Evolutionary conservation across 2,113 vertebrate genomes (phyloP), one percentile per base, ranked within the genome.

Genomic region (Rynchops niger): DNA sequence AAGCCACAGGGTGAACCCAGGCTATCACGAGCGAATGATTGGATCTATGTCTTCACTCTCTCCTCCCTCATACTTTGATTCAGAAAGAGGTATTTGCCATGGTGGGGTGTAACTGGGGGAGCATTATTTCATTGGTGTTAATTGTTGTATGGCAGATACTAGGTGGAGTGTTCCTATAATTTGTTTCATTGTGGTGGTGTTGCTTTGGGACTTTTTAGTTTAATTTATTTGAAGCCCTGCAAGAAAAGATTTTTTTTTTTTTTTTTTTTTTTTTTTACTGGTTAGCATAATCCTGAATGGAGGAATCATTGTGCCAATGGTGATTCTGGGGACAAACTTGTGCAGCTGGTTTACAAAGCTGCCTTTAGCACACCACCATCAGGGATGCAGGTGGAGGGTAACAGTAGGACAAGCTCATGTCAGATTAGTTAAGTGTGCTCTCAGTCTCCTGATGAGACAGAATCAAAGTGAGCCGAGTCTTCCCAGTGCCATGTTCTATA

Each of bases 21-120:
- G 45, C 13, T 71, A 4, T 52, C 4, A 2, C 0, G 5, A 73
- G 26, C 0, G 15, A 10, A 22, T 56, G 5, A 4, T 22, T 80
- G 19, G 8, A 53, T 52, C 8, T 49, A 4, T 38, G 22, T 83
- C 43, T 52, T 82, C 32, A 38, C 52, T 66, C 17, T 42, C 15
- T 76, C 5, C 29, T 76, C 19, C 12, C 13, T 80, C 23, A 23
- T 21, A 25, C 30, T 61, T 79, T 26, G 21, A 34, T 66, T 70
- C 53, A 81, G 53, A 66, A 67, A 9, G 49, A 62, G 25, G 11
- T 77, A 2, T 73, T 84, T 77, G 81, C 30, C 7, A 5, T 15
- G 11, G 12, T 62, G 47, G 19, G 2, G 3, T 74, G 5, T 42
- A 30, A 38, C 2, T 15, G 36, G 4, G n/a, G 11, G 15, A 81